Percentiles rank a stretch among this genome's conserved stretches.
Conservation (phyloP, 2,888 invertebrate species). For the Cryptophagus acutangulus region DNA sequence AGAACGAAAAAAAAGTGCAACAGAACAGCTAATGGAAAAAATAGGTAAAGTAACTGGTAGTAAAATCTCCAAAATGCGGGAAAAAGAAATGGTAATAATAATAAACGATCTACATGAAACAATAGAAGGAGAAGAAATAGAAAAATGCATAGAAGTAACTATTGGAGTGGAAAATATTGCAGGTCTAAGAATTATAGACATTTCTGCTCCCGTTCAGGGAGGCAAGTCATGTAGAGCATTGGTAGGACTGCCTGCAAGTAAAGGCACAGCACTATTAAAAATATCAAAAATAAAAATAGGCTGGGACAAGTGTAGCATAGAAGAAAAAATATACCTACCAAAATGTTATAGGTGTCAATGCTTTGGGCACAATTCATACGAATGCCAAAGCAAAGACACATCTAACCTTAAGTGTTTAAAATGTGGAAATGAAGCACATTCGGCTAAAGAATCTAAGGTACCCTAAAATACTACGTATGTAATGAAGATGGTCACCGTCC, state of each 20-base stretch:
- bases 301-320: background rate
- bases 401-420: background rate
- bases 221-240: background rate
- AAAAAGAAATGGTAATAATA: background rate
- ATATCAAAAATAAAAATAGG: background rate
- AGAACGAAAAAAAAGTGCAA: background rate
- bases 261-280: background rate
- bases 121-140: background rate
- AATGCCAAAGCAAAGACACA: background rate
- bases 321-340: background rate
- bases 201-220: background rate
- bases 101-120: background rate
- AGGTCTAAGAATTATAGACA: background rate
- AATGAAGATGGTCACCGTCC: background rate
- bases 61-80: background rate
- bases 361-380: background rate
- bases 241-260: background rate
- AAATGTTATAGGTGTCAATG: background rate
- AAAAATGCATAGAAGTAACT: background rate
- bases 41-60: background rate
- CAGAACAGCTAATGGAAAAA: slow-evolving; percentile 1
- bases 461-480: background rate
- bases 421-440: background rate
- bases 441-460: background rate
- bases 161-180: background rate